Evolutionary conservation across 2,888 invertebrate species (phyloP).

Genomic region (Spodoptera picta): DNA sequence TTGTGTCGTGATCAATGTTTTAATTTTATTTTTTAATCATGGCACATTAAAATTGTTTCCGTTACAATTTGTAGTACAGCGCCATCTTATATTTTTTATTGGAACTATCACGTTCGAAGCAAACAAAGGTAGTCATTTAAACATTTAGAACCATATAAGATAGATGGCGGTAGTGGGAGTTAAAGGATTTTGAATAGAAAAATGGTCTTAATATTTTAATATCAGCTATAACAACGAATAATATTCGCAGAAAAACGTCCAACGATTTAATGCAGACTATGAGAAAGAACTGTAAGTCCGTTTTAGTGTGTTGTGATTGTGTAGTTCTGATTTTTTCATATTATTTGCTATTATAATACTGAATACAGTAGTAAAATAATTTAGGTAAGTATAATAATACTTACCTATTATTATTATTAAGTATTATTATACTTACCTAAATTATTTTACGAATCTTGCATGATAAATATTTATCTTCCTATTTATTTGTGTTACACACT

Average conservation of each 20-base stretch:
- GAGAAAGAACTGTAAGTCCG: slow-evolving; percentile 83
- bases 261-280: slow-evolving; percentile 87
- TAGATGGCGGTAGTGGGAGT: slow-evolving; percentile 31
- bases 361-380: no score
- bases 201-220: slow-evolving; percentile 46
- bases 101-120: background rate
- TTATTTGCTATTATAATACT: background rate
- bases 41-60: slow-evolving; percentile 79
- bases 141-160: slow-evolving; percentile 47
- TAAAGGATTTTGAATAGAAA: background rate
- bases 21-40: slow-evolving; percentile 69
- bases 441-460: background rate
- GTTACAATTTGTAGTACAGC: background rate
- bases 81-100: slow-evolving; percentile 20
- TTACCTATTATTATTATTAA: no score
- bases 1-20: slow-evolving; percentile 66
- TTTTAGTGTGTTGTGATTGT: slow-evolving; percentile 87
- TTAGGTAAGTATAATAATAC: no score
- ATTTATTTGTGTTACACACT: no score
- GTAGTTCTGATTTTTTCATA: slow-evolving; percentile 28
- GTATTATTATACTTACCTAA: background rate
- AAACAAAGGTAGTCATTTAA: slow-evolving; percentile 17
- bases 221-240: slow-evolving; percentile 57
- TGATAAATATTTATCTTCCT: background rate
- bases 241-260: slow-evolving; percentile 86